phyloP scores from a whole-genome alignment of 2,888 invertebrate genomes.

The Epirrita christyi region DNA sequence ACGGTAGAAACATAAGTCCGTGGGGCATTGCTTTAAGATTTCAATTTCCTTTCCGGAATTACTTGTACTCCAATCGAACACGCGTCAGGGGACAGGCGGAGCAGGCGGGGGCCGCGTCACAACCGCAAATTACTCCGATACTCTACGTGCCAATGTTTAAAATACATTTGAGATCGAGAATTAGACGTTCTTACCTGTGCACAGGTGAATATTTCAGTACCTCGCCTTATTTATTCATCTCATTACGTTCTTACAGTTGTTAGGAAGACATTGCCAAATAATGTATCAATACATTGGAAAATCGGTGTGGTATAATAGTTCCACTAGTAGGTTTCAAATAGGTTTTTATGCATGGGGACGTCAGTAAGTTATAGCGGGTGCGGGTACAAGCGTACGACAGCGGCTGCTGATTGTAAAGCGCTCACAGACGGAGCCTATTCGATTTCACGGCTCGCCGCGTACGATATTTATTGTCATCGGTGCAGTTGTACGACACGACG shows the following conservation, averaged over 20 bases:
- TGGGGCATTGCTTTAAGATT: slow-evolving; percentile 83
- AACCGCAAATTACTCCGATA: slow-evolving; percentile 79
- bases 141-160: slow-evolving; percentile 78
- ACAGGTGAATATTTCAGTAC: slow-evolving; percentile 60
- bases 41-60: slow-evolving; percentile 85
- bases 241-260: slow-evolving; percentile 4
- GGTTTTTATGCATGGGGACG: slow-evolving; percentile 71
- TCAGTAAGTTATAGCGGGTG: slow-evolving; percentile 71
- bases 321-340: slow-evolving; percentile 48
- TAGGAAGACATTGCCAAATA: background rate
- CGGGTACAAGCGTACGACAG: slow-evolving; percentile 71
- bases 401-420: slow-evolving; percentile 83
- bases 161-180: slow-evolving; percentile 75
- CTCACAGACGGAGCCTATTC: slow-evolving; percentile 84
- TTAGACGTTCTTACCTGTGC: slow-evolving; percentile 49
- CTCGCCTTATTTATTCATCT: slow-evolving; percentile 54
- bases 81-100: slow-evolving; percentile 72
- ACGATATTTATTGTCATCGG: slow-evolving; percentile 84
- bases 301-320: slow-evolving; percentile 15
- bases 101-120: slow-evolving; percentile 56
- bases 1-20: slow-evolving; percentile 72
- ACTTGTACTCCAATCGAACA: slow-evolving; percentile 83
- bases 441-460: slow-evolving; percentile 84
- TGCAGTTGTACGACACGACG: slow-evolving; percentile 83
- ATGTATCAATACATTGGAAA: background rate